Percentiles rank a stretch among this genome's conserved stretches.
These are phyloP conservation scores for Thera obeliscata DNA, from an alignment of 2,888 invertebrate species.

Conservation along the genomic window DNA sequence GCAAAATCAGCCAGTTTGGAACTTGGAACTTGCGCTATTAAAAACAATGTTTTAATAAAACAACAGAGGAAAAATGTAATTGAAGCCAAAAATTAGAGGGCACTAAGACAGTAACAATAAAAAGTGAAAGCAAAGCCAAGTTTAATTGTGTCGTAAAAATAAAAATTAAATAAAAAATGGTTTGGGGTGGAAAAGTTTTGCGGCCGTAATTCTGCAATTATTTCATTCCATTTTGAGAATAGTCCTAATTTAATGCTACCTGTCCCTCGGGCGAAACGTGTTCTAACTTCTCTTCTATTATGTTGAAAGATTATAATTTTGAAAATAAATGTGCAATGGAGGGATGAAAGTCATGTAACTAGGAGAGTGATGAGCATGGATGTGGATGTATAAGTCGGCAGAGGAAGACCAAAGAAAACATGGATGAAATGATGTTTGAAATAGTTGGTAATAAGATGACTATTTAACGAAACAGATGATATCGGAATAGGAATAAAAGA, in stretches of 20 bases:
- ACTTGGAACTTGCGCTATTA: constrained; percentile 61
- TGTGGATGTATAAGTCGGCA: too few relatives aligned
- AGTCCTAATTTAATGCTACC: constrained; percentile 62
- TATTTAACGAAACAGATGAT: constrained; percentile 35
- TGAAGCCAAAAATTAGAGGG: constrained; percentile 82
- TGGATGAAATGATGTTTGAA: neutral
- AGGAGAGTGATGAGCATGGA: too few relatives aligned
- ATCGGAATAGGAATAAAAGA: constrained; percentile 38
- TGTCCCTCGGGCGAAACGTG: constrained; percentile 61
- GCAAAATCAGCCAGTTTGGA: constrained; percentile 40
- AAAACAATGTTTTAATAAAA: constrained; percentile 79
- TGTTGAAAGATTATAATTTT: neutral
- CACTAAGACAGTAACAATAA: constrained; percentile 82
- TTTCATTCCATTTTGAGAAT: constrained; percentile 62
- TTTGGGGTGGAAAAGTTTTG: constrained; percentile 79
- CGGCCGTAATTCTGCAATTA: constrained; percentile 78
- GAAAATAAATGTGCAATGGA: too few relatives aligned
- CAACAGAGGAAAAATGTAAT: constrained; percentile 73
- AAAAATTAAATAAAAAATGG: constrained; percentile 83
- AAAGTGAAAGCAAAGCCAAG: constrained; percentile 83
- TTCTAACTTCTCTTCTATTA: constrained; percentile 14
- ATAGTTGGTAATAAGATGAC: constrained; percentile 26
- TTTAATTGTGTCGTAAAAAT: constrained; percentile 83
- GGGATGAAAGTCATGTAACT: too few relatives aligned
- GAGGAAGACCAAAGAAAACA: neutral